These are phyloP conservation scores for Protobothrops flavoviridis DNA, from an alignment of 2,113 vertebrate species.

Conservation along the genomic window DNA sequence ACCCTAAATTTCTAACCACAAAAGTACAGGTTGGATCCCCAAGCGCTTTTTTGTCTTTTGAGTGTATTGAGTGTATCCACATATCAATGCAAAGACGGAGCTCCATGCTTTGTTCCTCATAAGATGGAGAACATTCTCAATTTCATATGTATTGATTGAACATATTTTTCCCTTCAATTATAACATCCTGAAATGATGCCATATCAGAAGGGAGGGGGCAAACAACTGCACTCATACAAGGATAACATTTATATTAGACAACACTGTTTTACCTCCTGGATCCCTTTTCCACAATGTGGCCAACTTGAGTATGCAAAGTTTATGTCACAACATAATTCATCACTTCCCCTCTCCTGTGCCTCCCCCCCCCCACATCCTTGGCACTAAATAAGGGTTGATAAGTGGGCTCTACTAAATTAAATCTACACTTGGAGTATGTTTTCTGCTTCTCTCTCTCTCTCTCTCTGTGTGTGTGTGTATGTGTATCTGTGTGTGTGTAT, in stretches of 20 bases:
- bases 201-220: not conserved
- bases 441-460: too few species aligned
- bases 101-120: constrained; percentile 55
- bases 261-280: not conserved
- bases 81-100: constrained; percentile 31
- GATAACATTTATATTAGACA: not conserved
- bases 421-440: not conserved
- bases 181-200: not conserved
- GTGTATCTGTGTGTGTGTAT: not conserved
- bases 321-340: not conserved
- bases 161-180: constrained; percentile 15
- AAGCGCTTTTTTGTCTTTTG: not conserved
- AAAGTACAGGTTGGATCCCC: constrained; percentile 41
- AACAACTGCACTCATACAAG: not conserved
- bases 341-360: not conserved
- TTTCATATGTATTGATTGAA: not conserved
- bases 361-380: not conserved
- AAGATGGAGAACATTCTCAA: constrained; percentile 56
- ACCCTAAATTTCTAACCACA: constrained; percentile 52
- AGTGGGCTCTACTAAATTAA: not conserved
- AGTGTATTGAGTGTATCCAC: constrained; percentile 46
- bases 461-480: too few species aligned
- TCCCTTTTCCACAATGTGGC: not conserved
- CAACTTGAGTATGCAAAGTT: too few species aligned
- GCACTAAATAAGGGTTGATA: not conserved